Conservation (phyloP, 2,113 vertebrate species). For the Apeltes quadracus region DNA sequence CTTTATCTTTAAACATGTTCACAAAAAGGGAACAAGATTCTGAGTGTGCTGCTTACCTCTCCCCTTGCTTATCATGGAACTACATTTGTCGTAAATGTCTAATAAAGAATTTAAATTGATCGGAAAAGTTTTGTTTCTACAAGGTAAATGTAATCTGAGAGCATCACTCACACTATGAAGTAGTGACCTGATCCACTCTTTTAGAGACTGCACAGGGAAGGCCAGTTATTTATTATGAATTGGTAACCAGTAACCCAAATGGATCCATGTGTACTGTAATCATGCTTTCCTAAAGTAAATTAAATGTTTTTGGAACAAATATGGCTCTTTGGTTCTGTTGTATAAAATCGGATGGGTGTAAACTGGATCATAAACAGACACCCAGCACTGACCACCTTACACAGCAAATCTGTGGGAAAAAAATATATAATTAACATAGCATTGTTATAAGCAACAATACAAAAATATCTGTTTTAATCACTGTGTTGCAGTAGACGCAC, state of each 20-base stretch:
- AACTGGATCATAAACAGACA: too few relatives aligned
- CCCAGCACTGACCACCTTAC: not conserved
- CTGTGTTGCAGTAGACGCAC: not conserved
- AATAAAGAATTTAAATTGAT: conserved; percentile 67
- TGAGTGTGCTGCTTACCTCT: conserved; percentile 58
- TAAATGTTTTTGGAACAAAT: conserved; percentile 78
- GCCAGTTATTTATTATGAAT: conserved; percentile 85
- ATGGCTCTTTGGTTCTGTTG: conserved; percentile 3
- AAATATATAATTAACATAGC: too few relatives aligned
- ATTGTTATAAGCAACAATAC: not conserved
- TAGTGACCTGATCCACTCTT: conserved; percentile 67
- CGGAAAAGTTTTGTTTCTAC: conserved; percentile 48
- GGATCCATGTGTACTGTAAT: conserved; percentile 80
- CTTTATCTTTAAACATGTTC: conserved; percentile 34
- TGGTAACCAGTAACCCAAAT: conserved; percentile 76
- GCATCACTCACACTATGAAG: conserved; percentile 58
- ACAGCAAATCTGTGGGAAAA: not conserved
- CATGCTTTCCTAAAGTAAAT: conserved; percentile 72
- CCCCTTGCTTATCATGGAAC: conserved; percentile 59
- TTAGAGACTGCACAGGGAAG: conserved; percentile 74
- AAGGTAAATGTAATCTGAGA: conserved; percentile 46
- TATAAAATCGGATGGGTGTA: not conserved
- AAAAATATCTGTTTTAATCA: not conserved
- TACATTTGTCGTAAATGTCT: conserved; percentile 67
- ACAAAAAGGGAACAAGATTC: conserved; percentile 67